Base-by-base conservation (phyloP, 2,113 vertebrate genomes). In the Spizaetus ornatus region DNA sequence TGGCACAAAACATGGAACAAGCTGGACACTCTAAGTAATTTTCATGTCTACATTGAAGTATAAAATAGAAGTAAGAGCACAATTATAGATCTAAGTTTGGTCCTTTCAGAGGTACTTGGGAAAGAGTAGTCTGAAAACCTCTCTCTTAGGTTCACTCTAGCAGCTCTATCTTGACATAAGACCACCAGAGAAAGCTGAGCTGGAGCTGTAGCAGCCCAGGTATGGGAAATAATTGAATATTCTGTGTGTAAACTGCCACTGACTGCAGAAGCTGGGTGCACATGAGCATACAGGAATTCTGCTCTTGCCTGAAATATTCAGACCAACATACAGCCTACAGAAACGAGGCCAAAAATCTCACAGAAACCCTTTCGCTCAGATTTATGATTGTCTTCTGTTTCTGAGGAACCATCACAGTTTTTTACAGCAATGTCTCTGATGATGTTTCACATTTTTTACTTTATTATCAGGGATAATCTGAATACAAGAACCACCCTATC, bases 331-430 rank as follows among this genome's bases (percentile, higher is more conserved):
- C 3, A 56, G 6, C 3, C 36, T n/a, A 29, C 20, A 58, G n/a
- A 92, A 92, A 63, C 0, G 2, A 72, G 31, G 7, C 10, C 1
- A 80, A 90, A 86, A 82, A n/a, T 61, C n/a, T 80, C 12, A 12
- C 21, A 77, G 53, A 88, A 87, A 73, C 3, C 0, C 3, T 82
- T 80, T 80, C 1, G 8, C 14, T 71, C 32, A 61, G 34, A 58
- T 72, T 62, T 27, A 29, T 73, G 13, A 55, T 29, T 84, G 42
- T 50, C 16, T 92, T 26, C 36, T 27, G 20, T 32, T 77, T 80
- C 85, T 40, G 11, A 66, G 18, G 13, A 88, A 4, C 1, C 0
- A 3, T 7, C 7, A 29, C 3, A 59, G 6, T 12, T 56, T 59
- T 85, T 83, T 40, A 32, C 36, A 73, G 6, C 40, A 78, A 11